Base-by-base conservation (phyloP, 2,797 vertebrate species). In the Hozukius guyotensis region DNA sequence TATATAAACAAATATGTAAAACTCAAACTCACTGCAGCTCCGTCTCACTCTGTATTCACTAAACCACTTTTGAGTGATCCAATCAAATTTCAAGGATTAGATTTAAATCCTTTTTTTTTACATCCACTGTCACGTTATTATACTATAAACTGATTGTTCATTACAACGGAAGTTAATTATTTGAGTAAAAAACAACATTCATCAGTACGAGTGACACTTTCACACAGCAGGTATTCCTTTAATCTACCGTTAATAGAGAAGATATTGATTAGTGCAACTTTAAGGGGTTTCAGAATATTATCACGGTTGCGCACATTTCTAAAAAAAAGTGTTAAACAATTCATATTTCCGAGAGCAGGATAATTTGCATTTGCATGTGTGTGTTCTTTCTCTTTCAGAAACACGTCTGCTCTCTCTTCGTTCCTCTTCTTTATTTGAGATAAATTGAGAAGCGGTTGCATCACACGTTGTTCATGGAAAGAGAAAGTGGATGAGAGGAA, bases 381-480 rank as follows among this genome's bases (percentile, higher is more conserved):
- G 22, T 20, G 59, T 20, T 56, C 36, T 8, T 13, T 8, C 6
- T 27, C 32, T 22, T 10, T 46, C 24, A 77, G 42, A 29, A 24
- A 52, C 36, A 49, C 2, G 38, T 8, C 31, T 22, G 6, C 53
- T 32, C 38, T 8, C 31, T 22, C 9, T 38, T 32, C 38, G 11
- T 25, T 20, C 14, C n/a, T 6, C 53, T 2, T 27, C 53, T 61
- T n/a, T 24, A 3, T 46, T 42, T 22, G 6, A 22, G 29, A 66
- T 55, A 18, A 36, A 69, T 12, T 62, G 72, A 77, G 49, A 38
- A 4, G 63, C 57, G 11, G 68, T 80, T 83, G 77, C 77, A n/a
- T 84, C 82, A 80, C 62, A 64, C 67, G 25, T 14, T 38, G 49
- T 71, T 75, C n/a, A 5, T 18, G 32, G 57, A 71, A 65, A 71